Conservation (phyloP, 1,140 invertebrate species). For the Sycophaga agraensis region DNA sequence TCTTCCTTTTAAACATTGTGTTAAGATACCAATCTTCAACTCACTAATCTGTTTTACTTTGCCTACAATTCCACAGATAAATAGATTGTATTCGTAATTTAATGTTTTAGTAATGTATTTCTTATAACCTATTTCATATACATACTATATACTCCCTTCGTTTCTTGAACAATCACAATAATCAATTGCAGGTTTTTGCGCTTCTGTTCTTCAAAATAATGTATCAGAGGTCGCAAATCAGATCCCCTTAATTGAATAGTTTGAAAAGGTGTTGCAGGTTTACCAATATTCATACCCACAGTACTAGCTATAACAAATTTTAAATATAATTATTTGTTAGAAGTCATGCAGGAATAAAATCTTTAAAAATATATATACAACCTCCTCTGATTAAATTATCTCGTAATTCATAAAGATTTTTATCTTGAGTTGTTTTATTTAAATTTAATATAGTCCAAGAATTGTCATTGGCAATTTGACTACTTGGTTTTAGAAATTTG, state of each 20-base stretch:
- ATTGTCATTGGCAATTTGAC: conserved; percentile 16
- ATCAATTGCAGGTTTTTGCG: conserved; percentile 48
- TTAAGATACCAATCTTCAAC: conserved; percentile 71
- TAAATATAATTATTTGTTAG: not conserved
- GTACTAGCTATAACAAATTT: not conserved
- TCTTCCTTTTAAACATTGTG: conserved; percentile 75
- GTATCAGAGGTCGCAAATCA: not conserved
- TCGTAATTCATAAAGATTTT: conserved; percentile 29
- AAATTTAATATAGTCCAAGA: conserved; percentile 56
- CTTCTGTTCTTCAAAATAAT: conserved; percentile 29
- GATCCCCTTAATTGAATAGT: not conserved
- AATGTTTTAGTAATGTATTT: too few species aligned
- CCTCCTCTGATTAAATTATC: not conserved
- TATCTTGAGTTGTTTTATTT: conserved; percentile 28
- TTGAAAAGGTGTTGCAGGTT: conserved; percentile 33
- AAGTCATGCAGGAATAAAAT: conserved; percentile 19
- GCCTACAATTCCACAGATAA: conserved; percentile 32
- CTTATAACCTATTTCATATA: conserved; percentile 18
- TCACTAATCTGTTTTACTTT: conserved; percentile 76
- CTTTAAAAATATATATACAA: conserved; percentile 4
- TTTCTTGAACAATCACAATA: conserved; percentile 59
- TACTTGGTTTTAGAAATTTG: conserved; percentile 42
- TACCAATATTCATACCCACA: conserved; percentile 38
- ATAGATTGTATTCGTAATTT: not conserved
- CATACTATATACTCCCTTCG: conserved; percentile 53